Evolutionary conservation across 2,113 vertebrate species (phyloP).

Genomic region (Dryoscopus gambensis): DNA sequence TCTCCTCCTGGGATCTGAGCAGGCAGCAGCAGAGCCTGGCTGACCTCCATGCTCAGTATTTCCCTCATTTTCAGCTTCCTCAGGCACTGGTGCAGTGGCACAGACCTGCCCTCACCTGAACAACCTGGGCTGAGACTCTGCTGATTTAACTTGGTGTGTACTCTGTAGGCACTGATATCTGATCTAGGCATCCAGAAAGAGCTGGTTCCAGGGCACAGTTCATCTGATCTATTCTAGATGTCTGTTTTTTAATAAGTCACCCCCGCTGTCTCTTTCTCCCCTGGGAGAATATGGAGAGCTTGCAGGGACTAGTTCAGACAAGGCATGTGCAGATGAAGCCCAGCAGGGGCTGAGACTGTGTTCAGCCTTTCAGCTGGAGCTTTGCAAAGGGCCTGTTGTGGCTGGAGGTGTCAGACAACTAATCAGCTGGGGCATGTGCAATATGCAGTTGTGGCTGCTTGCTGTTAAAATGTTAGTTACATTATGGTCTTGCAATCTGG

Average conservation of each 20-base stretch:
- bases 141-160: background rate
- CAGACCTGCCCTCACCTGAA: background rate
- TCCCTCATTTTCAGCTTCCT: background rate
- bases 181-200: background rate
- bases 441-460: background rate
- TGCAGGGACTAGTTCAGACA: background rate
- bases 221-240: background rate
- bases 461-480: background rate
- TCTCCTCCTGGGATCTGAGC: background rate
- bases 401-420: background rate
- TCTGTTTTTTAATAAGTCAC: background rate
- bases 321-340: background rate
- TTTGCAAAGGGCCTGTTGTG: background rate
- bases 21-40: background rate
- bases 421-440: background rate
- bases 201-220: background rate
- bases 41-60: rapidly evolving
- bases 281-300: background rate
- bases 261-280: background rate
- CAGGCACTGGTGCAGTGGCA: rapidly evolving
- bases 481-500: background rate
- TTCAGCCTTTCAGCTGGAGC: background rate
- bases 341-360: rapidly evolving
- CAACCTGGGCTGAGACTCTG: background rate
- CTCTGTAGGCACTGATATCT: background rate